Evolutionary conservation across 2,797 vertebrate genomes (phyloP), one percentile per base, ranked within the genome.

Genomic region (Sebastes wilsoni): DNA sequence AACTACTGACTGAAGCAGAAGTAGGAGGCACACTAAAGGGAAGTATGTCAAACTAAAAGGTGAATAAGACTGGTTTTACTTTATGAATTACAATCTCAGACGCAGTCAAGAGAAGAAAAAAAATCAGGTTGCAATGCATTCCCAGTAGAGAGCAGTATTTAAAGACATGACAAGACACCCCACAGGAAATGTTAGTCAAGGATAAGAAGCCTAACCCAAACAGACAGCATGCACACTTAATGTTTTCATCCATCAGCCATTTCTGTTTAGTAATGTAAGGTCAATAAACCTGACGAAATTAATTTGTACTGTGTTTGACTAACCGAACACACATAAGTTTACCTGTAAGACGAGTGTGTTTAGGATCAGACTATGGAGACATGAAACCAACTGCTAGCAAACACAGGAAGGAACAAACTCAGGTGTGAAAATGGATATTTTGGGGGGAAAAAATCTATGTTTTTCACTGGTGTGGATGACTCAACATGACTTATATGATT

Each of bases 1-100:
- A 89, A 85, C 62, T 16, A 81, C 42, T 72, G 59, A 79, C 38
- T 54, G 38, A 76, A 86, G 67, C 65, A 81, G 66, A 84, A 83
- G 58, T 78, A 49, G 5, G 11, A 34, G 11, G 32, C 30, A 71
- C 30, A 71, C 13, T 8, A 20, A 70, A 67, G 38, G 68, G 74
- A 85, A 86, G 81, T 34, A 22, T 23, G 36, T 10, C 42, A 55
- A 66, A 80, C 9, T 32, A 68, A 68, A 64, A 80, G 23, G 36
- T 83, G 46, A 84, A 82, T 75, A 49, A 56, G 64, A 59, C 22
- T 22, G 8, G 13, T 66, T 71, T 77, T 58, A 68, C 64, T 20
- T n/a, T 77, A 67, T 81, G 9, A 79, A 69, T 64, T 58, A 67
- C 56, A 80, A 23, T 22, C 8, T 4, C 10, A 23, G 28, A 66